Evolutionary conservation across 2,888 invertebrate genomes (phyloP).

Genomic region (Synanthedon formicaeformis): DNA sequence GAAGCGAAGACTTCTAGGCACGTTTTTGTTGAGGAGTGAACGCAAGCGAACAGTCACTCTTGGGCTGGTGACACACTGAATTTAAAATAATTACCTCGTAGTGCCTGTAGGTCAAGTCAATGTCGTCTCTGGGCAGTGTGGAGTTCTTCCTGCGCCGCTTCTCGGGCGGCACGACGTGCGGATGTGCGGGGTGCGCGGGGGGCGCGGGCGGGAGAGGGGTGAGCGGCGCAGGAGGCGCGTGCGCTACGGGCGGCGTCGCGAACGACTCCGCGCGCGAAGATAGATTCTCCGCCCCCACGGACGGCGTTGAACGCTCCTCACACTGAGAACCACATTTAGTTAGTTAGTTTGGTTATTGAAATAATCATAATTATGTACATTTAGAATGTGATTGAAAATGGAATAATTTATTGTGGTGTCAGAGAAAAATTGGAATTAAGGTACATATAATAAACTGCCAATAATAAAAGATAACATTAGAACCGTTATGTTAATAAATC

Average conservation of each 20-base stretch:
- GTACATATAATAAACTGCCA: no score
- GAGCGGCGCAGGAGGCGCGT: slow-evolving; percentile 20
- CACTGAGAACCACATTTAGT: slow-evolving; percentile 24
- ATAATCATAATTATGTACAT: no score
- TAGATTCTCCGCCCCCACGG: slow-evolving; percentile 60
- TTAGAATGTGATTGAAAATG: no score
- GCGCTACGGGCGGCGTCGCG: slow-evolving; percentile 52
- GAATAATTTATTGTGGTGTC: no score
- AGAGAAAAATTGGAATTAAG: no score
- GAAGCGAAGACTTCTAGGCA: not conserved
- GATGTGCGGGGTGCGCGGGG: slow-evolving; percentile 23
- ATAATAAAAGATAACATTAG: no score
- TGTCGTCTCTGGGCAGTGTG: slow-evolving; percentile 45
- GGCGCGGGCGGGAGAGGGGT: slow-evolving; percentile 15
- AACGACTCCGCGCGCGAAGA: slow-evolving; percentile 51
- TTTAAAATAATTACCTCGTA: slow-evolving; percentile 37
- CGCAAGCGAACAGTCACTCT: no score
- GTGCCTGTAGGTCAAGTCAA: slow-evolving; percentile 49
- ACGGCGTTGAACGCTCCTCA: slow-evolving; percentile 62
- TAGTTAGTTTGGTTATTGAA: no score
- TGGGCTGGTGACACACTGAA: no score
- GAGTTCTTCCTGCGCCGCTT: slow-evolving; percentile 64
- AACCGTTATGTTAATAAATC: no score
- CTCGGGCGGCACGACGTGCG: slow-evolving; percentile 34
- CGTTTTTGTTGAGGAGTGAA: no score